Evolutionary conservation across 2,888 invertebrate species (phyloP), one percentile per base, ranked within the genome.

Genomic region (Proisotoma minuta): DNA sequence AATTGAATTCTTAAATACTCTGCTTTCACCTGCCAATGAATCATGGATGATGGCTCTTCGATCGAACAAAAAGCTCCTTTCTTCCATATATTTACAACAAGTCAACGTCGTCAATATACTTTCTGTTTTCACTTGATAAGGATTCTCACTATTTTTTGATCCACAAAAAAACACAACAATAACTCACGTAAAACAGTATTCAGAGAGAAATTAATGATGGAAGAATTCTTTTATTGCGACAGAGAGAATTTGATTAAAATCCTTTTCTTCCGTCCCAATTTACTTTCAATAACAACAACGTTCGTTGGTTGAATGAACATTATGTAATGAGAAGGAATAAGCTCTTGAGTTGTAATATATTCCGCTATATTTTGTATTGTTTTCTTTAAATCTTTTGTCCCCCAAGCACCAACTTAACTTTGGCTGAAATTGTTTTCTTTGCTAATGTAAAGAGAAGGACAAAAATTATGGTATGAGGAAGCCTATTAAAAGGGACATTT

Each of bases 371-470:
- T 34, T 34, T 47, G 47, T 43, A 39, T 28, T 43, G 43, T 27
- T 58, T 24, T 39, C 51, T 39, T 51, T 29, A 59, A 59, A 51
- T 50, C 40, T 51, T 50, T 48, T 39, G 24, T 54, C 24, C n/a
- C n/a, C 54, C 43, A 10, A 23, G 51, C n/a, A n/a, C 50, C 40
- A 43, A 57, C 29, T 61, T 57, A 48, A 50, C 50, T 59, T 57
- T 12, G 15, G 49, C 22, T 8, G 54, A 58, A 60, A 66, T 63
- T 66, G 66, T 66, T 66, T 66, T 66, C 60, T 63, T 66, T 66
- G 61, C 66, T 66, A 66, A 66, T 66, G 66, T 61, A 63, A 63
- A 61, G 59, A 60, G 63, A 66, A 63, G 61, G 66, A 60, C 62
- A 59, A 63, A 60, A 66, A 63, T 61, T 66, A 66, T 66, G 66